These are phyloP conservation scores for Oplegnathus fasciatus DNA, from an alignment of 2,113 vertebrate genomes.

Conservation along the genomic window DNA sequence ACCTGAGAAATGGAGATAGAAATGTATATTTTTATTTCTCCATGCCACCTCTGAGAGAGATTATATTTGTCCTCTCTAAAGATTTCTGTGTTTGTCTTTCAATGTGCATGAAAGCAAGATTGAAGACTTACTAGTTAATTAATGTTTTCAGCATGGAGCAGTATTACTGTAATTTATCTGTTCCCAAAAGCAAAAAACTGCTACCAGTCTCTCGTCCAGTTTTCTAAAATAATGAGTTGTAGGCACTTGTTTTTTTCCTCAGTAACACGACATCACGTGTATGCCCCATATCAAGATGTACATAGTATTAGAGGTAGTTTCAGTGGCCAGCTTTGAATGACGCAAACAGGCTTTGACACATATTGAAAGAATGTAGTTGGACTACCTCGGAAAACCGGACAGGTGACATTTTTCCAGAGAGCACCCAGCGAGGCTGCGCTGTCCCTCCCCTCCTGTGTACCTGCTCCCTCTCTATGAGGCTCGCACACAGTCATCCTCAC, in stretches of 20 bases:
- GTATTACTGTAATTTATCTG: neutral
- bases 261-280: neutral
- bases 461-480: neutral
- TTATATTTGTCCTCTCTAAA: neutral
- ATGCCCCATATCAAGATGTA: neutral
- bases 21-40: neutral
- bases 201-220: neutral
- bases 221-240: neutral
- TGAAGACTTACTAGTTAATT: neutral
- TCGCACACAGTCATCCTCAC: neutral
- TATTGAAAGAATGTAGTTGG: conserved; percentile 39
- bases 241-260: neutral
- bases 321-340: conserved; percentile 10
- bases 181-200: neutral
- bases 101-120: neutral
- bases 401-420: conserved; percentile 60
- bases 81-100: neutral
- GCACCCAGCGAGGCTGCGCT: neutral
- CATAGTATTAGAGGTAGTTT: conserved; percentile 30
- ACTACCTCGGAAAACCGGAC: conserved; percentile 57
- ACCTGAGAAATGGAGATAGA: neutral
- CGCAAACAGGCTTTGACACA: neutral
- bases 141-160: neutral
- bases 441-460: conserved; percentile 7
- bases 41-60: neutral